Evolutionary conservation across 2,113 vertebrate species (phyloP), one percentile per base, ranked within the genome.

Genomic region (Colaptes auratus): DNA sequence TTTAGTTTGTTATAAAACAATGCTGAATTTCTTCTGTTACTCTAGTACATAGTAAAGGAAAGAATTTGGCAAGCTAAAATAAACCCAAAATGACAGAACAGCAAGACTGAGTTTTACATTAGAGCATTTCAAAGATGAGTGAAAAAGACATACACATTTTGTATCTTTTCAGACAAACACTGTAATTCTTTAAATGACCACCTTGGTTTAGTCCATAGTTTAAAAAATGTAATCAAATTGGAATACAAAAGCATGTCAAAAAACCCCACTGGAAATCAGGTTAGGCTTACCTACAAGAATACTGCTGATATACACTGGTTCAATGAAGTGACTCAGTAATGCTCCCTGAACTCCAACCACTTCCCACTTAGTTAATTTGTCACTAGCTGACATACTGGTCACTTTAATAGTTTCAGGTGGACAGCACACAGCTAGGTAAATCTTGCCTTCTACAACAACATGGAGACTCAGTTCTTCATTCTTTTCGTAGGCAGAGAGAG

Each of bases 351-450:
- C 95, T 89, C 99, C 99, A 27, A 99, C 95, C 70, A 99, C 99
- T 92, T 99, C 98, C 99, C 99, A 99, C 91, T 98, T 98, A 19
- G 98, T 98, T 84, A 99, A 76, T 81, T 99, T 99, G 97, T 99
- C 99, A 66, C 98, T 98, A 50, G 98, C 86, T 2, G 99, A 99
- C 98, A 99, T 99, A 81, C 99, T 99, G 93, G 98, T 97, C 66
- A 98, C 72, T 93, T 96, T 97, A 81, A 95, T 27, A 39, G 95
- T 73, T 60, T 97, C 96, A 56, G 97, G 95, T 23, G 98, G 96
- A 60, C 98, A 98, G 48, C 98, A 98, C 73, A 98, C 97, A 50
- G 98, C 97, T 2, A 99, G 98, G 93, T 98, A 99, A 78, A 98
- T 98, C 96, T 98, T 99, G 82, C 99, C 99, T 93, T 99, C 98